Percentiles rank a stretch among this genome's conserved stretches.
phyloP scores from a whole-genome alignment of 1,140 invertebrate genomes.

The Anoplophora glabripennis region DNA sequence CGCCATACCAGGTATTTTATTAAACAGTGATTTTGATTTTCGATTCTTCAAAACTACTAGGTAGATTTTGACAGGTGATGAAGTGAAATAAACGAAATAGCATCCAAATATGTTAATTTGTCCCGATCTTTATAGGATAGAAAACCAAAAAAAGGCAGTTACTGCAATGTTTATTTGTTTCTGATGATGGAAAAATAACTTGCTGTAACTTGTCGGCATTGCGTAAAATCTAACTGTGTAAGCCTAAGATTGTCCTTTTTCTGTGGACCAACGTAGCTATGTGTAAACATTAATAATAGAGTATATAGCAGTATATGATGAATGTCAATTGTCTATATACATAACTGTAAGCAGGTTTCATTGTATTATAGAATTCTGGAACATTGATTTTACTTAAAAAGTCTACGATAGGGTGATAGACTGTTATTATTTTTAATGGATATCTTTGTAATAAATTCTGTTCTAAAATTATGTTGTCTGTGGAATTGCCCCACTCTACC shows the following conservation, averaged over 20 bases:
- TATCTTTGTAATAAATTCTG: too few relatives aligned
- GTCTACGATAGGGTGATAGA: background rate
- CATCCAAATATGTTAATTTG: too few relatives aligned
- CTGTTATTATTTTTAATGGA: background rate
- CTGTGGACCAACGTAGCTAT: conserved; percentile 25
- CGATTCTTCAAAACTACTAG: too few relatives aligned
- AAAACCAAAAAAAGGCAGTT: too few relatives aligned
- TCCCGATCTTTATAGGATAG: too few relatives aligned
- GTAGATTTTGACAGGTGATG: background rate
- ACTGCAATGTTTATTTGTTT: too few relatives aligned
- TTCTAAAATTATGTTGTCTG: too few relatives aligned
- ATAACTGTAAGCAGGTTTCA: too few relatives aligned
- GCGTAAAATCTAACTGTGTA: background rate
- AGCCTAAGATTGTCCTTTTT: conserved; percentile 16
- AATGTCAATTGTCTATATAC: conserved; percentile 23
- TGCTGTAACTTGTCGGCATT: background rate
- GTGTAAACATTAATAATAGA: conserved; percentile 1
- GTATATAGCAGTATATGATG: background rate
- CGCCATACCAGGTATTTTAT: background rate
- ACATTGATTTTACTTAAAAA: background rate
- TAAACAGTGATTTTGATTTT: background rate
- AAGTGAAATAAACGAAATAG: background rate
- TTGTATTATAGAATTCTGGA: too few relatives aligned
- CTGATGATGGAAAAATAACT: too few relatives aligned
- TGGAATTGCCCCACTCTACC: too few relatives aligned